A percentile compares a stretch with the other conserved stretches of the same genome.
These are phyloP conservation scores for Carpatolechia fugitivella DNA, from an alignment of 2,888 invertebrate species.

Conservation along the genomic window DNA sequence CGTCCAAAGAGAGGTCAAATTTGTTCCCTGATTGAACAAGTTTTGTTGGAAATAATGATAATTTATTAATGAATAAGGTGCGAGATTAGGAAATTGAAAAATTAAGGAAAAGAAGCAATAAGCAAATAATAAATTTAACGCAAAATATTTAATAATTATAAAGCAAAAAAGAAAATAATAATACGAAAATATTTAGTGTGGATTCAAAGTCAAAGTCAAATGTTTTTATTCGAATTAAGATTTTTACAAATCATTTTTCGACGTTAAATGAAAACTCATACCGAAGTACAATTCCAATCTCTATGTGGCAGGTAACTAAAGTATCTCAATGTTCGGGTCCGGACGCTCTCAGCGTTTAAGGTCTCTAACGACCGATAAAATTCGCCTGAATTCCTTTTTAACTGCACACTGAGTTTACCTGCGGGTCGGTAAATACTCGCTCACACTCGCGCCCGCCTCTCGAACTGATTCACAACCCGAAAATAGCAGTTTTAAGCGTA, in stretches of 20 bases:
- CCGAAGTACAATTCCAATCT: background rate
- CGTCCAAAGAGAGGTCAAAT: too few relatives aligned
- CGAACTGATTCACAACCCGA: constrained; percentile 64
- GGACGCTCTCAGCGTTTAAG: constrained; percentile 52
- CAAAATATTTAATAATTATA: too few relatives aligned
- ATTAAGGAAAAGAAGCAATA: too few relatives aligned
- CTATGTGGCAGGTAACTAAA: background rate
- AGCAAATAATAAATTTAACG: too few relatives aligned
- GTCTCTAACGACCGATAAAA: constrained; percentile 76
- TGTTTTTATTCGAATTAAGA: too few relatives aligned
- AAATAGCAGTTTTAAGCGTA: constrained; percentile 42
- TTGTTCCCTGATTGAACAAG: background rate
- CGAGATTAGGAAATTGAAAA: too few relatives aligned
- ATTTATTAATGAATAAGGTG: too few relatives aligned
- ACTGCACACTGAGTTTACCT: constrained; percentile 70
- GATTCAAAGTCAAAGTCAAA: too few relatives aligned
- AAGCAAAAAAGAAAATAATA: too few relatives aligned
- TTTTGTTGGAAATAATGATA: background rate
- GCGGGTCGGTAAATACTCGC: constrained; percentile 71
- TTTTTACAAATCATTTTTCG: too few relatives aligned
- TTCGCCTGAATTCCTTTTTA: constrained; percentile 67
- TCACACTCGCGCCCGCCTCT: constrained; percentile 57
- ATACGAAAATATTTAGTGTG: too few relatives aligned
- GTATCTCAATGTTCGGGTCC: constrained; percentile 21
- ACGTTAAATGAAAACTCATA: too few relatives aligned